A percentile compares a stretch with the other conserved stretches of the same genome.
These are phyloP conservation scores for Synergus umbraculus DNA, from an alignment of 2,888 invertebrate genomes.

Conservation along the genomic window DNA sequence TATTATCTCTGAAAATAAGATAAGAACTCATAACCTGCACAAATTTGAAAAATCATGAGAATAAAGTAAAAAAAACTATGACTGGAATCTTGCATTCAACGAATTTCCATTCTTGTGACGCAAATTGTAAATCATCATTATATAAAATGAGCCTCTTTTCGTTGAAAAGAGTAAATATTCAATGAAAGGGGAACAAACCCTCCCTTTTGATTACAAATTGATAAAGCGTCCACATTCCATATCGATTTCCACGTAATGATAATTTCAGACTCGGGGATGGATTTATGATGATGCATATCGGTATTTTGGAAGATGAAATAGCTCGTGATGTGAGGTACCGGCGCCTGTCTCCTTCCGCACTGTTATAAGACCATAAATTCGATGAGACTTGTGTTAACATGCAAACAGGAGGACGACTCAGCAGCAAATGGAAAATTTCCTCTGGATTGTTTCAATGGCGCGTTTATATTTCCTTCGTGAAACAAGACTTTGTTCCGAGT, in stretches of 20 bases:
- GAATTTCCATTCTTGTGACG: neutral
- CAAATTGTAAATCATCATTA: neutral
- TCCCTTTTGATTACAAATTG: neutral
- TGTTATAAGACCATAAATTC: conserved; percentile 45
- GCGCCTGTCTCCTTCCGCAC: conserved; percentile 29
- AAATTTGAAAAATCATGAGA: neutral
- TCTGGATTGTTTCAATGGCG: neutral
- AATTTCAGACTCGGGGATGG: neutral
- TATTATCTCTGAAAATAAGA: neutral
- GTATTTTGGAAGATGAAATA: conserved; percentile 5
- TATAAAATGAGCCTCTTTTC: neutral
- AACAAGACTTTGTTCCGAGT: neutral
- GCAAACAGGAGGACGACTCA: conserved; percentile 22
- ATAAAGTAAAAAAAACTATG: neutral
- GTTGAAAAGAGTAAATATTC: neutral
- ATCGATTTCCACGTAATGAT: neutral
- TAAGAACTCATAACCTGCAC: neutral
- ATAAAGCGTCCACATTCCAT: neutral
- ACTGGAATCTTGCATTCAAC: neutral
- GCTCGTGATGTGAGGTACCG: conserved; percentile 5
- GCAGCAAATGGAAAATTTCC: conserved; percentile 51
- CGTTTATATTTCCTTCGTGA: neutral
- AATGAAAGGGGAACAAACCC: neutral
- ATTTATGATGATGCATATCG: neutral
- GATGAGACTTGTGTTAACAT: conserved; percentile 46